Evolutionary conservation across 2,797 vertebrate species (phyloP).

Genomic region (Halcyon leucocephala): DNA sequence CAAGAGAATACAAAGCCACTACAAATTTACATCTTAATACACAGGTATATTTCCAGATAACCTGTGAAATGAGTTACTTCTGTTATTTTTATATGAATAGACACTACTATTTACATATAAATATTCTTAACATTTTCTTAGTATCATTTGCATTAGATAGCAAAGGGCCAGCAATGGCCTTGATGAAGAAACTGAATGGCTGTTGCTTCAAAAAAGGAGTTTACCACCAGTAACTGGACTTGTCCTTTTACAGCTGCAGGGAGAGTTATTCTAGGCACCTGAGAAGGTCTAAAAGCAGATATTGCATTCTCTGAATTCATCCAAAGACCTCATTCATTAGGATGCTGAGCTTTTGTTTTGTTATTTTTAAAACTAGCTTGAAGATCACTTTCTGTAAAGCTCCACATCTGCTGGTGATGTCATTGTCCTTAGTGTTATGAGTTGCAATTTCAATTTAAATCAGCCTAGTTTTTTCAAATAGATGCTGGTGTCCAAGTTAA

Average conservation of each 20-base stretch:
- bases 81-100: neutral
- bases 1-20: neutral
- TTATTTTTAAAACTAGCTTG: neutral
- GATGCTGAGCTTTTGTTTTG: neutral
- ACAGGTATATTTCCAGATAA: neutral
- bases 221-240: neutral
- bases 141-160: neutral
- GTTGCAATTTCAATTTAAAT: neutral
- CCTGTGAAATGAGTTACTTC: neutral
- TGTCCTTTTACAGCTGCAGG: neutral
- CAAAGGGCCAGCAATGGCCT: neutral
- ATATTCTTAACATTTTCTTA: neutral
- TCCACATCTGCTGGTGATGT: neutral
- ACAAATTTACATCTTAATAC: neutral
- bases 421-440: neutral
- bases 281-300: neutral
- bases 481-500: neutral
- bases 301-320: neutral
- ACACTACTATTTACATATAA: neutral
- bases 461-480: neutral
- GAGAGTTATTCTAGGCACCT: neutral
- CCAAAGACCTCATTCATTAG: neutral
- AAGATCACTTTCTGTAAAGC: neutral
- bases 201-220: neutral
- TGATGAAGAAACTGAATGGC: neutral